Percentiles rank a stretch among this genome's conserved stretches.
These are phyloP conservation scores for Megaceryle alcyon DNA, from an alignment of 2,797 vertebrate genomes.

Conservation along the genomic window DNA sequence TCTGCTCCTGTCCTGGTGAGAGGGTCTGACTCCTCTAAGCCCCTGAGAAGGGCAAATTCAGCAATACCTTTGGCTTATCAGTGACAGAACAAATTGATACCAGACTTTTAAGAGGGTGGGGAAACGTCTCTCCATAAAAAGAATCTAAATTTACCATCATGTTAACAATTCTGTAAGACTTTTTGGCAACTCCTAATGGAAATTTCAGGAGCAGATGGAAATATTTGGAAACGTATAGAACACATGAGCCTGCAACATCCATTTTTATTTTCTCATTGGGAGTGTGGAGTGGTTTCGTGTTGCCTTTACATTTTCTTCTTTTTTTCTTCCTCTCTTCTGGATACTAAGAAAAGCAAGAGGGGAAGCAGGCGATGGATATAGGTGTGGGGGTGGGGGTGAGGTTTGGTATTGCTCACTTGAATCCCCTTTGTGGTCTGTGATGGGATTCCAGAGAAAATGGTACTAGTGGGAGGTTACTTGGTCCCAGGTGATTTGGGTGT, in stretches of 20 bases:
- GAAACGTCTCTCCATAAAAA: constrained; percentile 67
- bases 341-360: constrained; percentile 58
- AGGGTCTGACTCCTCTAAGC: background rate
- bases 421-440: constrained; percentile 47
- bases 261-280: constrained; percentile 76
- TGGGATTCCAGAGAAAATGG: background rate
- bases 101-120: constrained; percentile 56
- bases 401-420: background rate
- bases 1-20: background rate
- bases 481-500: background rate
- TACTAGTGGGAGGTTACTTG: background rate
- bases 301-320: constrained; percentile 41
- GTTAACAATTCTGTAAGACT: constrained; percentile 76
- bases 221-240: constrained; percentile 79
- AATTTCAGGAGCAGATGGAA: constrained; percentile 81
- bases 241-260: constrained; percentile 72
- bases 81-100: constrained; percentile 63
- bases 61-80: constrained; percentile 72
- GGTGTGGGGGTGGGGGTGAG: rapidly evolving
- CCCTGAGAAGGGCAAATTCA: constrained; percentile 29
- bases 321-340: constrained; percentile 45
- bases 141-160: constrained; percentile 73
- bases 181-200: constrained; percentile 77
- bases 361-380: constrained; percentile 32
- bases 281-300: constrained; percentile 55